These are phyloP conservation scores for Chrysolina americana DNA, from an alignment of 2,888 invertebrate species.

Conservation along the genomic window DNA sequence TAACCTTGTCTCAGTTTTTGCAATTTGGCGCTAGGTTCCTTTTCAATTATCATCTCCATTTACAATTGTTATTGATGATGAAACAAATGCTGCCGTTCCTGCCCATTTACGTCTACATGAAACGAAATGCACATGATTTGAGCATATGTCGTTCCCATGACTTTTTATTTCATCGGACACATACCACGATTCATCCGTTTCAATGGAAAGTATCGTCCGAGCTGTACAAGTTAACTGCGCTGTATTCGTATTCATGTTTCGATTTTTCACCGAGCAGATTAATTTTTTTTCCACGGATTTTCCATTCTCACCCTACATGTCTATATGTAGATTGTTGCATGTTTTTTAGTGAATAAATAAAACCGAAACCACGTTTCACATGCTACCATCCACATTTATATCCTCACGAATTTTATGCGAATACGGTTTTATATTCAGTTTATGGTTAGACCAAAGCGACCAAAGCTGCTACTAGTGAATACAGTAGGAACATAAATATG, in stretches of 20 bases:
- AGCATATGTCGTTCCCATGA: neutral
- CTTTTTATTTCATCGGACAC: neutral
- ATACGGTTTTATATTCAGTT: constrained; percentile 21
- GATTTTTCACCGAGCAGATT: constrained; percentile 8
- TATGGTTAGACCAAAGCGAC: constrained; percentile 6
- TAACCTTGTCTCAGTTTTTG: too few relatives aligned
- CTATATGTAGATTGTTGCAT: constrained; percentile 34
- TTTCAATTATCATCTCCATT: too few relatives aligned
- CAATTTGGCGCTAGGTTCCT: too few relatives aligned
- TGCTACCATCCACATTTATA: constrained; percentile 15
- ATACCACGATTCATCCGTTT: neutral
- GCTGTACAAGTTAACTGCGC: constrained; percentile 3
- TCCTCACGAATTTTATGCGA: constrained; percentile 1
- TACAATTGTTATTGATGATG: too few relatives aligned
- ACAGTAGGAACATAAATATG: constrained; percentile 23
- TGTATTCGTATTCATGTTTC: constrained; percentile 9
- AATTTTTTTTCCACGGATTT: constrained; percentile 24
- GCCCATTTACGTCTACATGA: too few relatives aligned
- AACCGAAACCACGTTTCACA: constrained; percentile 26
- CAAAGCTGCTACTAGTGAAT: constrained; percentile 21
- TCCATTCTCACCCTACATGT: constrained; percentile 30
- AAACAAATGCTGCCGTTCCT: too few relatives aligned
- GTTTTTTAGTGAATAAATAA: constrained; percentile 34
- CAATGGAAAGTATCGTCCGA: neutral
- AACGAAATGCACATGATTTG: neutral